Percentiles rank a stretch among this genome's conserved stretches.
Evolutionary conservation across 2,113 vertebrate species (phyloP).

Genomic region (Odocoileus virginianus): DNA sequence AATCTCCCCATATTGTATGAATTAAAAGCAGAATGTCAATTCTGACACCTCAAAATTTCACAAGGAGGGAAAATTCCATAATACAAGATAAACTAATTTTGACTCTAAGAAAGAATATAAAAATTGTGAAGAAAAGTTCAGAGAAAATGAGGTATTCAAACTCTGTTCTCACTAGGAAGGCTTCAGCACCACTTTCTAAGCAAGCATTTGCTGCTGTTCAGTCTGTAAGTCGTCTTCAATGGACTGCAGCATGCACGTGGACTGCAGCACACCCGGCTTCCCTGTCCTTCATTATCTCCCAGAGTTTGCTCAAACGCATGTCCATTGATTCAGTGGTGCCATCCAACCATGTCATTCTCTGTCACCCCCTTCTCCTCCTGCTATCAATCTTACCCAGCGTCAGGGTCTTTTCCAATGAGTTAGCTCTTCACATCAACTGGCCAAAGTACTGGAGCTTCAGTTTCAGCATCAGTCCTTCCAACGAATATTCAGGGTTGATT

Average conservation of each 20-base stretch:
- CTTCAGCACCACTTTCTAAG: conserved; percentile 10
- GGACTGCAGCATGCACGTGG: neutral
- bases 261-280: neutral
- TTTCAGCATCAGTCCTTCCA: neutral
- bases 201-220: neutral
- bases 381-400: neutral
- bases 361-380: neutral
- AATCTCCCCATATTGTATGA: neutral
- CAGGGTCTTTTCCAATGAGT: neutral
- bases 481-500: neutral
- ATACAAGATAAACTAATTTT: neutral
- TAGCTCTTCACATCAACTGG: neutral
- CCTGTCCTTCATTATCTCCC: neutral
- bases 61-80: neutral
- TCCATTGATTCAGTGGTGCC: neutral
- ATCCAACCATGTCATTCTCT: neutral
- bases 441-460: neutral
- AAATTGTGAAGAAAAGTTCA: neutral
- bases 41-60: neutral
- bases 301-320: neutral
- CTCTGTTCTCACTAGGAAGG: neutral
- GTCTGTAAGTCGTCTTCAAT: neutral
- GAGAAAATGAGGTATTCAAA: neutral
- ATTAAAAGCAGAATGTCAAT: conserved; percentile 3
- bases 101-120: neutral